These are phyloP conservation scores for Nematostella vectensis DNA, from an alignment of 92 coral and sea anemone genomes.

Conservation along the genomic window DNA sequence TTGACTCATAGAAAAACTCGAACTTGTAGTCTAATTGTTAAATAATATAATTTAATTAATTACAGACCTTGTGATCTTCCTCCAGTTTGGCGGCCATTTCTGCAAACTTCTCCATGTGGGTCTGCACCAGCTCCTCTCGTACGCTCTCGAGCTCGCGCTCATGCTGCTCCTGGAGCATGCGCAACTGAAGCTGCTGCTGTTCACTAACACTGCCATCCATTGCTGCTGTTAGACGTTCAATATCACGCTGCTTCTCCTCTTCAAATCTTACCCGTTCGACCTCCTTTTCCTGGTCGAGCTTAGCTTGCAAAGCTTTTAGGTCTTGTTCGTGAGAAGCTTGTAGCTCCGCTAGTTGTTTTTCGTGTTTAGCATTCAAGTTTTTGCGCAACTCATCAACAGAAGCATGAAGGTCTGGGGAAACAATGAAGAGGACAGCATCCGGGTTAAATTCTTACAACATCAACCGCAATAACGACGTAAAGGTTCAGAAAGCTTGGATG, in stretches of 20 bases:
- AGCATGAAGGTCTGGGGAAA: too few relatives aligned
- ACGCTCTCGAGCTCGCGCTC: constrained; percentile 83
- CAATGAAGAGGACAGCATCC: too few relatives aligned
- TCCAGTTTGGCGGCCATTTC: constrained; percentile 89
- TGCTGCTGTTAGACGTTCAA: constrained; percentile 59
- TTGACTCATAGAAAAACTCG: too few relatives aligned
- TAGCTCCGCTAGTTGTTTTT: constrained; percentile 35
- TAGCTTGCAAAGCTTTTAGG: constrained; percentile 42
- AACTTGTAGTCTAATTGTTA: too few relatives aligned
- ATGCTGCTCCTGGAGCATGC: constrained; percentile 86
- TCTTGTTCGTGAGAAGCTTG: constrained; percentile 43
- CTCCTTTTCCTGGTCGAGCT: constrained; percentile 49
- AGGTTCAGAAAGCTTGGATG: too few relatives aligned
- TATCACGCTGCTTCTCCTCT: constrained; percentile 60
- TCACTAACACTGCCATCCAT: constrained; percentile 83
- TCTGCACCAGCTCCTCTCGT: constrained; percentile 82
- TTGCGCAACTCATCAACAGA: constrained; percentile 34
- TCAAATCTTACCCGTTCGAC: constrained; percentile 59
- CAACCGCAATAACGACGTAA: too few relatives aligned
- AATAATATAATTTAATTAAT: too few relatives aligned
- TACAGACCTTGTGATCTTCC: constrained; percentile 69
- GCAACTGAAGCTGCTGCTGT: constrained; percentile 80
- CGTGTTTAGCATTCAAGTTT: constrained; percentile 36
- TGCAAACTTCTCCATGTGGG: constrained; percentile 94
- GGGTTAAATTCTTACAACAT: too few relatives aligned